phyloP scores from a whole-genome alignment of 1,140 invertebrate species.

The Trigoniulus corallinus region DNA sequence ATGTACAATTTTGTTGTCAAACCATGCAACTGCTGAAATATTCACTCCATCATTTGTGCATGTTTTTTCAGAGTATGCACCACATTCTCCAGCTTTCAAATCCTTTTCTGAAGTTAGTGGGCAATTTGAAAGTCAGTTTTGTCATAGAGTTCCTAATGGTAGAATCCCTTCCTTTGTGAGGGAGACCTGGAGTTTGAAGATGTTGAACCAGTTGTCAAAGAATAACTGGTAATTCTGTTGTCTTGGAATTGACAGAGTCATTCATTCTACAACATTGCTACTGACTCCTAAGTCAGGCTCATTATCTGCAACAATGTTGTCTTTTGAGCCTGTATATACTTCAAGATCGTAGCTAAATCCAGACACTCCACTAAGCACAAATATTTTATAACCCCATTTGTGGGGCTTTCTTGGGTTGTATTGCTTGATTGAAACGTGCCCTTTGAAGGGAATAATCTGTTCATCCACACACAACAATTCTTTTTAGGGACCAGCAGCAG shows the following conservation, averaged over 20 bases:
- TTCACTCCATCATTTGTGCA: too few relatives aligned
- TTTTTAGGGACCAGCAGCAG: conserved; percentile 10
- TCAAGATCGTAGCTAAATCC: not conserved
- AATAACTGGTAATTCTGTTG: conserved; percentile 12
- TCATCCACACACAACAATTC: too few relatives aligned
- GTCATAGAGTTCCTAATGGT: conserved; percentile 24
- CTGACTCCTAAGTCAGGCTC: too few relatives aligned
- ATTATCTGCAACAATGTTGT: not conserved
- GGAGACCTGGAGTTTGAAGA: conserved; percentile 12
- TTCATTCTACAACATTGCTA: too few relatives aligned
- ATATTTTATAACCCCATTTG: too few relatives aligned
- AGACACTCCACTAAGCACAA: too few relatives aligned
- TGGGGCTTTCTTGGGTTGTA: conserved; percentile 15
- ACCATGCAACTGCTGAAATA: conserved; percentile 10
- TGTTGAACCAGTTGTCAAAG: conserved; percentile 18
- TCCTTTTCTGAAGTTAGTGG: too few relatives aligned
- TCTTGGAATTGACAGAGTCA: conserved; percentile 10
- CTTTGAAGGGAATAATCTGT: conserved; percentile 29
- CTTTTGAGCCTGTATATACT: not conserved
- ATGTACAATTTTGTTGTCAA: not conserved
- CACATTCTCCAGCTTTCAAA: too few relatives aligned
- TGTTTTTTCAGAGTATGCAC: too few relatives aligned
- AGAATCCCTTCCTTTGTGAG: conserved; percentile 14
- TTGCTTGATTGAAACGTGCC: conserved; percentile 21
- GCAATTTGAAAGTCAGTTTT: too few relatives aligned